phyloP scores from a whole-genome alignment of 2,888 invertebrate species.

The Cylindroiulus punctatus region DNA sequence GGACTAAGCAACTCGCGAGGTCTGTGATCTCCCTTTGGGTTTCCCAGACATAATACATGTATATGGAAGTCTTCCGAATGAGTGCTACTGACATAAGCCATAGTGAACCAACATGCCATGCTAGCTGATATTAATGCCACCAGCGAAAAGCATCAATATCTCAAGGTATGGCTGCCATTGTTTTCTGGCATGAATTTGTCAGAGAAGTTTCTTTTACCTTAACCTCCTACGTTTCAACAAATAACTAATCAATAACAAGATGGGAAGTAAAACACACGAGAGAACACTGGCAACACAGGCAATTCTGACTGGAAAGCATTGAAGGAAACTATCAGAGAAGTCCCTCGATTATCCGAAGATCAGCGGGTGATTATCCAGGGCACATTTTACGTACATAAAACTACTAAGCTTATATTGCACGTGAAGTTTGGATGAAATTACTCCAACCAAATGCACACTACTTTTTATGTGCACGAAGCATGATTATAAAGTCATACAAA shows the following conservation, averaged over 20 bases:
- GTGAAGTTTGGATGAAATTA: no score
- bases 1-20: neutral
- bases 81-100: neutral
- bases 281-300: neutral
- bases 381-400: no score
- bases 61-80: neutral
- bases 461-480: no score
- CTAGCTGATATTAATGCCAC: constrained; percentile 29
- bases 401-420: no score
- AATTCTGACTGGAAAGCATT: neutral
- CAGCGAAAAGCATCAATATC: constrained; percentile 4
- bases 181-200: neutral
- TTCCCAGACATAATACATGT: neutral
- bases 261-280: neutral
- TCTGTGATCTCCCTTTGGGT: neutral
- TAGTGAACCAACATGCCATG: neutral
- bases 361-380: no score
- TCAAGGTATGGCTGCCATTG: neutral
- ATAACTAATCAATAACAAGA: constrained; percentile 26
- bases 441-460: no score
- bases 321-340: neutral
- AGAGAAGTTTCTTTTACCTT: neutral
- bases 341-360: neutral
- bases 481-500: no score
- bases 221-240: neutral